These are phyloP conservation scores for Orthochromis malagaraziensis DNA, from an alignment of 2,113 vertebrate species.

Conservation along the genomic window DNA sequence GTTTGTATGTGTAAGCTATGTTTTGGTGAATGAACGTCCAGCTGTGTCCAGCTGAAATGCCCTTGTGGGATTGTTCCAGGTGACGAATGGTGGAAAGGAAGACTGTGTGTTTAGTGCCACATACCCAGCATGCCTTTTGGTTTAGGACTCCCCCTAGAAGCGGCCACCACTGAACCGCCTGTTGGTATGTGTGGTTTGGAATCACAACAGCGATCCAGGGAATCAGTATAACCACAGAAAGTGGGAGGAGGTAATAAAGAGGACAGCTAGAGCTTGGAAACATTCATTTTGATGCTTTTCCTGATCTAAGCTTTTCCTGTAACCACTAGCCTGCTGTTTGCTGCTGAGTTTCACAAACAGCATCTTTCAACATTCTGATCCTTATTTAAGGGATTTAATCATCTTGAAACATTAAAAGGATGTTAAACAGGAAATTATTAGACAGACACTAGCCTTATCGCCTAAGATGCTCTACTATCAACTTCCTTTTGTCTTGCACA, in stretches of 20 bases:
- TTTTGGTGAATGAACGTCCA: not conserved
- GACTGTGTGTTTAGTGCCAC: slow-evolving; percentile 1
- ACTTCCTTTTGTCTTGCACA: not conserved
- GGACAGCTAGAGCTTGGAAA: slow-evolving; percentile 21
- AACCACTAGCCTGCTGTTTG: not conserved
- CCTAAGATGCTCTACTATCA: not conserved
- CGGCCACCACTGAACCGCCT: not conserved
- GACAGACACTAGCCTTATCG: not conserved
- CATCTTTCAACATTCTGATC: not conserved
- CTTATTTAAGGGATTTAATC: not conserved
- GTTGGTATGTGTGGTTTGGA: slow-evolving; percentile 11
- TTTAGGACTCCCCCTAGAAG: slow-evolving; percentile 10
- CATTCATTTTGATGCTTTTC: slow-evolving; percentile 4
- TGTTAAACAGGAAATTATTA: not conserved
- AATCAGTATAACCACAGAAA: not conserved
- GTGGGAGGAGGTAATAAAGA: not conserved
- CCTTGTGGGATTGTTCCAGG: not conserved
- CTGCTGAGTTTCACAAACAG: not conserved
- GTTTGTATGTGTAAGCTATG: not conserved
- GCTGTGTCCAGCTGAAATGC: not conserved
- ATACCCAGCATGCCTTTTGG: slow-evolving; percentile 31
- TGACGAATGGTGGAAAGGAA: slow-evolving; percentile 12
- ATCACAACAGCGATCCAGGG: not conserved
- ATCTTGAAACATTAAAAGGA: not conserved
- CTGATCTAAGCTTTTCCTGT: not conserved